phyloP scores from a whole-genome alignment of 2,113 vertebrate genomes.

The Pollachius pollachius region DNA sequence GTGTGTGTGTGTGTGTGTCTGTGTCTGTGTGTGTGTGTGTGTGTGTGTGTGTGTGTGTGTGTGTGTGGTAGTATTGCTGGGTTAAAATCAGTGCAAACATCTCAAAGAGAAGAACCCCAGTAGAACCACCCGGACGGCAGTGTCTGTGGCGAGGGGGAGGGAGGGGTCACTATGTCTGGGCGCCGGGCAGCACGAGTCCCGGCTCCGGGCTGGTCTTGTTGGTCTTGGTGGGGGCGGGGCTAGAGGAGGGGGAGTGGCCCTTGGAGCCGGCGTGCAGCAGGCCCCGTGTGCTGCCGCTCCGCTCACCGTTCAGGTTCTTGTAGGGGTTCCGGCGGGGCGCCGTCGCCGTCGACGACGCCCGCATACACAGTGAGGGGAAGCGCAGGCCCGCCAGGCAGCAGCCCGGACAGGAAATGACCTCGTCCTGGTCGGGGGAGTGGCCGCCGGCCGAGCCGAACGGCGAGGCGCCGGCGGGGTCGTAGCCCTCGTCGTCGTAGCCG shows the following conservation, averaged over 20 bases:
- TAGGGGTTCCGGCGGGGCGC: constrained; percentile 75
- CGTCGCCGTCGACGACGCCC: constrained; percentile 32
- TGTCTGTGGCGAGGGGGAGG: constrained; percentile 14
- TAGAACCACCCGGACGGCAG: not conserved
- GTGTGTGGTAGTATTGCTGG: constrained; percentile 47
- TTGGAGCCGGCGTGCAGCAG: constrained; percentile 62
- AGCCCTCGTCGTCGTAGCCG: not conserved
- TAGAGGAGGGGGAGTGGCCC: constrained; percentile 43
- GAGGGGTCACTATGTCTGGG: constrained; percentile 73
- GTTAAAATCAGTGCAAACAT: constrained; percentile 58
- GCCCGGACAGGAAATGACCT: constrained; percentile 85
- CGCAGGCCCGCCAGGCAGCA: constrained; percentile 87
- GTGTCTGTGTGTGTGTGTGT: constrained; percentile 7
- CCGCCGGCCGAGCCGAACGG: constrained; percentile 59
- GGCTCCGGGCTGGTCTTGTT: constrained; percentile 69
- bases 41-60: constrained; percentile 7
- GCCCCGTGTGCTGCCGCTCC: constrained; percentile 52
- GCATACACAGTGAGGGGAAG: constrained; percentile 84
- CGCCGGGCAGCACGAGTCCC: constrained; percentile 81
- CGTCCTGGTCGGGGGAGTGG: constrained; percentile 79
- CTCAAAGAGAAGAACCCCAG: not conserved
- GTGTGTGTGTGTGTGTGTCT: constrained; percentile 8
- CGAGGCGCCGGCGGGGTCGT: constrained; percentile 46
- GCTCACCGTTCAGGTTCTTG: constrained; percentile 86
- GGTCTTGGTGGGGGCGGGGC: constrained; percentile 48